Evolutionary conservation across 2,113 vertebrate species (phyloP), one percentile per base, ranked within the genome.

Genomic region (Scytalopus superciliaris): DNA sequence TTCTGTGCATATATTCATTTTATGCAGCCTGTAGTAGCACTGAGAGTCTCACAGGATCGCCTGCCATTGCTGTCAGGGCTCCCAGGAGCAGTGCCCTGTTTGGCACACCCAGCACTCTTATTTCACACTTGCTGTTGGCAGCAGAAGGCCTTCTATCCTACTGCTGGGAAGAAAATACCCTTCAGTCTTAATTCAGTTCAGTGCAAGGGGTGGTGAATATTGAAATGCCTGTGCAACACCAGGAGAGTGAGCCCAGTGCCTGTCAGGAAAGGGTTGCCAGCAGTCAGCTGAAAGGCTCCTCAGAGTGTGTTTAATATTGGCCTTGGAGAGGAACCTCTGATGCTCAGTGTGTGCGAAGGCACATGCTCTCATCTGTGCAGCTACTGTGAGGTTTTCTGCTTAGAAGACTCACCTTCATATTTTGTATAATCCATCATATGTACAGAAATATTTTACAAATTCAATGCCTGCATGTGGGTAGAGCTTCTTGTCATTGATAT

Each of bases 281-380:
- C 21, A 50, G 39, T 14, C 35, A 19, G 42, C n/a, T 79, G 76
- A 30, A 89, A 50, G 68, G 19, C 31, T 87, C 62, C 53, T 60
- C 62, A 3, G 18, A 19, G 56, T 30, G 35, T 23, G 50, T 62
- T 84, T 44, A 50, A 22, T 84, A 14, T 0, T 11, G 53, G 42
- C 33, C 24, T 59, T 47, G 73, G 22, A 90, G 68, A 86, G 37
- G 44, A 72, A 42, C 50, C 40, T 33, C 25, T 55, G 49, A 39
- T 2, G 27, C 42, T 37, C 3, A 0, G 33, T 39, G 44, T 3
- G 0, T 60, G 40, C 63, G 53, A 1, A 42, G 18, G 7, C 18
- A 14, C 14, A 0, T 37, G 27, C 16, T 57, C 66, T n/a, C 64
- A 19, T n/a, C 69, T 84, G 31, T 60, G 69, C 70, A 64, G 66